Conservation (phyloP, 2,797 vertebrate genomes). For the Dicrostonyx torquatus region DNA sequence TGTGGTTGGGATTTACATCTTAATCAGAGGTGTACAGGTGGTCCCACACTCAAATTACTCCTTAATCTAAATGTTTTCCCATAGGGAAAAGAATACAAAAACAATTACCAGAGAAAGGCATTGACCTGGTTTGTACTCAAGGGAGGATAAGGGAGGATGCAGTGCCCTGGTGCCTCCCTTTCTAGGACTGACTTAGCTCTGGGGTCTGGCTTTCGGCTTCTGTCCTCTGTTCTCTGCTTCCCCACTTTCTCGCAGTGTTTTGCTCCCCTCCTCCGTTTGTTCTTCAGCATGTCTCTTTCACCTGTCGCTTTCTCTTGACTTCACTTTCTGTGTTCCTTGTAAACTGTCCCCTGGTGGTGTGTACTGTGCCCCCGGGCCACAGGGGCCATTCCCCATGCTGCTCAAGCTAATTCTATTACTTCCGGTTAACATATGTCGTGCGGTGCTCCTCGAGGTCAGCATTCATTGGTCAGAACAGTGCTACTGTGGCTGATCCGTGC, state of each 20-base stretch:
- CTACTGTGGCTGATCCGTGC: constrained; percentile 71
- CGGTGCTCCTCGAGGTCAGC: constrained; percentile 71
- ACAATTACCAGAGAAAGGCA: background rate
- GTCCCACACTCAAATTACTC: constrained; percentile 15
- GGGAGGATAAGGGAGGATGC: background rate
- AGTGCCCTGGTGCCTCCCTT: background rate
- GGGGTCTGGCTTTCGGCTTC: background rate
- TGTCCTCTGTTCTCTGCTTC: background rate
- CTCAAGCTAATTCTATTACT: constrained; percentile 26
- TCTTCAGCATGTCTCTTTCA: background rate
- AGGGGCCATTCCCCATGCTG: constrained; percentile 68
- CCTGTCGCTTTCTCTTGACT: background rate
- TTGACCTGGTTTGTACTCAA: background rate
- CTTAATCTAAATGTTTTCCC: constrained; percentile 40
- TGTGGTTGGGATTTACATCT: background rate
- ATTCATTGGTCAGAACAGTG: constrained; percentile 48
- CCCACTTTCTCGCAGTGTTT: background rate
- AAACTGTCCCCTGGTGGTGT: background rate
- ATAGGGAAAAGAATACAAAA: background rate
- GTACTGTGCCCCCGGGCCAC: background rate
- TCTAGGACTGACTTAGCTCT: background rate
- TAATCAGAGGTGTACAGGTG: background rate
- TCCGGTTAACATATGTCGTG: background rate
- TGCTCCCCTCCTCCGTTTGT: background rate
- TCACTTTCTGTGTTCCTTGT: background rate